Evolutionary conservation across 2,797 vertebrate species (phyloP), one percentile per base, ranked within the genome.

Genomic region (Aeoliscus strigatus): DNA sequence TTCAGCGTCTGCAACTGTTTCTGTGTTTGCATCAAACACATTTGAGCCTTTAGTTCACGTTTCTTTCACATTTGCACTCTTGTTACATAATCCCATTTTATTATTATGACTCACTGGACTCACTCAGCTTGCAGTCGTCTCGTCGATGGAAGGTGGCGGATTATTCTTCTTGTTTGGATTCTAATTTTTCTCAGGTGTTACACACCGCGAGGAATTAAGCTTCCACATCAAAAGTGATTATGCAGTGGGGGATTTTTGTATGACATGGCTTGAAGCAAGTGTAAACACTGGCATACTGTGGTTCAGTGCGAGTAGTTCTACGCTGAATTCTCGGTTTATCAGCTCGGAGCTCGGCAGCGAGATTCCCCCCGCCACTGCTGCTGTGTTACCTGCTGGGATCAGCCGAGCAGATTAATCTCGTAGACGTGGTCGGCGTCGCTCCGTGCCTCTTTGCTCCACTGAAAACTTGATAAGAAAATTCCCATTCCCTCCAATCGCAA

Each of bases 281-380:
- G 77, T 79, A 82, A 81, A 83, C 79, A 83, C 66, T 70, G 69
- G 60, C 81, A 81, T 80, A 83, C 77, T 82, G 77, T 45, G 27
- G 51, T 73, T 67, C 49, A 31, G 66, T 21, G 55, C 72, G 77
- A 74, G 45, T 52, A 59, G 64, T 63, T 21, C 51, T 40, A 46
- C 24, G 44, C 45, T 50, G 54, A 35, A 45, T 67, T 66, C 49
- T 41, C 23, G 57, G 65, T 65, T 72, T 60, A 74, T 74, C 58
- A 47, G 59, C 58, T 64, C 54, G 14, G 50, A 4, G n/a, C 48
- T 59, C 25, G 14, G 45, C 24, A 11, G 51, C 54, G 45, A 5
- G 31, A 61, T 69, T 69, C 53, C 30, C 6, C 41, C 40, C 12
- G 23, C 46, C 3, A 23, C 61, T 68, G 65, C 76, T 60, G 58